A percentile compares a stretch with the other conserved stretches of the same genome.
Conservation (phyloP, 2,113 vertebrate genomes). For the Aix galericulata region DNA sequence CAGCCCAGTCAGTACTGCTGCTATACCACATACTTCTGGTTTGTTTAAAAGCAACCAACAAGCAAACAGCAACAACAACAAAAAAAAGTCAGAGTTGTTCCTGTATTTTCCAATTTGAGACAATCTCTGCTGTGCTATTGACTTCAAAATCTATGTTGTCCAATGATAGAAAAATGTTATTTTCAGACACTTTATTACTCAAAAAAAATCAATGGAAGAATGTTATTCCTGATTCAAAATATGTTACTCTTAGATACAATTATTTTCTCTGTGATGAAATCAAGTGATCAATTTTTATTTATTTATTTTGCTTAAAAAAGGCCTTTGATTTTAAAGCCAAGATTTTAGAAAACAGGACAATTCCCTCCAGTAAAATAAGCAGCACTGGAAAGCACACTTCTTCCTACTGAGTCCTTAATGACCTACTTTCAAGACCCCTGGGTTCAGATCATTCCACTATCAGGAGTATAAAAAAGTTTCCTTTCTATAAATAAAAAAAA, state of each 20-base stretch:
- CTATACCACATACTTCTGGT: neutral
- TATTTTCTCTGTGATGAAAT: constrained; percentile 31
- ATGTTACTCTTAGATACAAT: constrained; percentile 3
- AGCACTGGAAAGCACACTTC: neutral
- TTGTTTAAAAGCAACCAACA: constrained; percentile 21
- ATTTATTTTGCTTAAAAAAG: neutral
- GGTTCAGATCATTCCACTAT: neutral
- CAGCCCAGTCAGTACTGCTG: neutral
- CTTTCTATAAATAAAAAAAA: neutral
- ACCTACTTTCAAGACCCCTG: neutral
- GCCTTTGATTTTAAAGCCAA: neutral
- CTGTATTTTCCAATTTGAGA: constrained; percentile 55
- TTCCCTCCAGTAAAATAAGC: neutral
- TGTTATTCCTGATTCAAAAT: constrained; percentile 33
- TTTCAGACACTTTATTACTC: constrained; percentile 31
- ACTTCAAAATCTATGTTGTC: constrained; percentile 62
- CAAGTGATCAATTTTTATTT: neutral
- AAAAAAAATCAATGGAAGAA: constrained; percentile 52
- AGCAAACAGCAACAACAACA: constrained; percentile 12
- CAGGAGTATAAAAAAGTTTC: neutral
- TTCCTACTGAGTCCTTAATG: neutral
- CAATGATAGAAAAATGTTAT: constrained; percentile 36
- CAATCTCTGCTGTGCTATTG: constrained; percentile 65
- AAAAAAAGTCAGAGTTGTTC: constrained; percentile 11
- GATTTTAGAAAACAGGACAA: neutral